These are phyloP conservation scores for Bothrops jararaca DNA, from an alignment of 2,113 vertebrate species.

Conservation along the genomic window DNA sequence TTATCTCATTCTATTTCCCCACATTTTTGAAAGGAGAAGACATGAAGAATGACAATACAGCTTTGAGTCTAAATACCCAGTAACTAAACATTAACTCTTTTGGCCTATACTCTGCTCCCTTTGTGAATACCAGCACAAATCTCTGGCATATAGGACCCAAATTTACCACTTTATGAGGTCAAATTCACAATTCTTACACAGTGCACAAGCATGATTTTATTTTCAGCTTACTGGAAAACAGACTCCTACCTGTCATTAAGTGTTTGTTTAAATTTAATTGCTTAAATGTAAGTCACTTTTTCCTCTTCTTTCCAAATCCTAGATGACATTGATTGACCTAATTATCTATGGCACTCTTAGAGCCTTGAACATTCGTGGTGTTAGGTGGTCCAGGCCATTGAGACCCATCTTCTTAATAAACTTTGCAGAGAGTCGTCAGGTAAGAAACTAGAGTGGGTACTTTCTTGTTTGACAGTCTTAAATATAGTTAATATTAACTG, in stretches of 20 bases:
- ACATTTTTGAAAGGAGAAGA: not conserved
- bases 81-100: not conserved
- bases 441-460: conserved; percentile 40
- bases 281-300: not conserved
- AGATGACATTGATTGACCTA: conserved; percentile 85
- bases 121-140: not conserved
- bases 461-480: not conserved
- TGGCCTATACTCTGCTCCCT: not conserved
- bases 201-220: not conserved
- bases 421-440: conserved; percentile 89
- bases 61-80: not conserved
- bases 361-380: conserved; percentile 54
- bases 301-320: conserved; percentile 26
- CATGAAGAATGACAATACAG: not conserved
- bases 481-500: not conserved
- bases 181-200: not conserved
- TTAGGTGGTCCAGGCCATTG: conserved; percentile 87
- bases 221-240: not conserved
- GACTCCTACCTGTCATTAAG: not conserved
- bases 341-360: conserved; percentile 76
- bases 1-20: not conserved
- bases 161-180: not conserved
- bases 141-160: not conserved
- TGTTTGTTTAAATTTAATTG: not conserved
- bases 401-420: conserved; percentile 90